Evolutionary conservation across 2,797 vertebrate genomes (phyloP), one percentile per base, ranked within the genome.

Genomic region (Decapterus maruadsi): DNA sequence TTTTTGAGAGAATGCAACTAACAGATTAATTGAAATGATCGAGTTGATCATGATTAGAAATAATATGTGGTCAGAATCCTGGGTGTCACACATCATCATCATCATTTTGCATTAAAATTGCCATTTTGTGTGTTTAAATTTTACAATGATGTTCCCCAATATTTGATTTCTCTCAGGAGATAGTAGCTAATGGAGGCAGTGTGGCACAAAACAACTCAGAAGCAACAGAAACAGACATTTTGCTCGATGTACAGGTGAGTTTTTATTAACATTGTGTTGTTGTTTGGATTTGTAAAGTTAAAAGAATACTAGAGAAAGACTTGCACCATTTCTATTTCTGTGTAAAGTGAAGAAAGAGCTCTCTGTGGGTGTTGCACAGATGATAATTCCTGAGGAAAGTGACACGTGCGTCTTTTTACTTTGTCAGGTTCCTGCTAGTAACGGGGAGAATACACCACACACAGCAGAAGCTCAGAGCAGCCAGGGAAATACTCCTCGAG

Each of bases 161-260:
- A 12, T 58, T 34, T 81, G 48, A 4, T 40, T 36, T 3, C 19
- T 71, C 20, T 14, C n/a, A 92, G 89, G 57, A 26, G 43, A 16
- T 43, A 19, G 20, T 42, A n/a, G 29, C 2, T 7, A 80, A 77
- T 4, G 74, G 60, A 19, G 26, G 14, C 0, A 19, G 17, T 11
- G 66, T 2, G 17, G 17, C 20, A 22, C 0, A 11, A 36, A 14
- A 0, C 2, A 10, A 0, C 2, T 8, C 34, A 1, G 72, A 34
- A 3, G 46, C n/a, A 13, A 1, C 48, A 17, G 87, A 87, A 26
- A 20, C 0, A 0, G 31, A 65, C 0, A 3, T 0, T 1, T 16
- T 55, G 16, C 68, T 89, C 6, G 0, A 0, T 20, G 6, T 0
- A 8, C 40, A 55, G 72, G 91, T 92, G 73, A 80, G 82, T 1